A percentile compares a stretch with the other conserved stretches of the same genome.
phyloP scores from a whole-genome alignment of 2,797 vertebrate species.

The Alectoris magna region DNA sequence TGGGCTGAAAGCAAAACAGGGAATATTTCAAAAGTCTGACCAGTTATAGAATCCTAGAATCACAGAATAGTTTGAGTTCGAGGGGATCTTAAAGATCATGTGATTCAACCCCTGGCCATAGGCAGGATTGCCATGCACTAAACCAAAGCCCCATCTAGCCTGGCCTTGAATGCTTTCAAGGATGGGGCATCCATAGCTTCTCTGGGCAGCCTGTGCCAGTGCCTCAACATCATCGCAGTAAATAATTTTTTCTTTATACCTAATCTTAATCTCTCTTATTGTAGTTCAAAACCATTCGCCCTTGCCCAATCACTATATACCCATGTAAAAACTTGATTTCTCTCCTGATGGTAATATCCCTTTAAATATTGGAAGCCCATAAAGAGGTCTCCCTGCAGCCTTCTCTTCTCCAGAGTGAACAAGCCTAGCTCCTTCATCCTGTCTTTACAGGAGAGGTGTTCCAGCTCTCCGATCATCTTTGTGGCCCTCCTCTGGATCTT shows the following conservation, averaged over 20 bases:
- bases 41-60: neutral
- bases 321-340: no score
- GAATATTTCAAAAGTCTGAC: neutral
- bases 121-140: neutral
- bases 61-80: neutral
- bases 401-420: no score
- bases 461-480: no score
- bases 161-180: neutral
- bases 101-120: neutral
- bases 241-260: neutral
- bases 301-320: neutral
- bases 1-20: neutral
- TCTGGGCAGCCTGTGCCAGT: neutral
- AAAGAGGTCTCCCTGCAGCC: no score
- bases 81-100: neutral
- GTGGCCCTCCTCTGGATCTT: no score
- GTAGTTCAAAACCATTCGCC: neutral
- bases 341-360: no score
- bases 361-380: no score
- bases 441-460: no score
- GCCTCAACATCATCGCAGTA: neutral
- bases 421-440: no score
- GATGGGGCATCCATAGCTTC: neutral
- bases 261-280: neutral
- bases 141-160: neutral